Percentiles rank a stretch among this genome's conserved stretches.
These are phyloP conservation scores for Leptinotarsa juncta DNA, from an alignment of 2,888 invertebrate genomes.

Conservation along the genomic window DNA sequence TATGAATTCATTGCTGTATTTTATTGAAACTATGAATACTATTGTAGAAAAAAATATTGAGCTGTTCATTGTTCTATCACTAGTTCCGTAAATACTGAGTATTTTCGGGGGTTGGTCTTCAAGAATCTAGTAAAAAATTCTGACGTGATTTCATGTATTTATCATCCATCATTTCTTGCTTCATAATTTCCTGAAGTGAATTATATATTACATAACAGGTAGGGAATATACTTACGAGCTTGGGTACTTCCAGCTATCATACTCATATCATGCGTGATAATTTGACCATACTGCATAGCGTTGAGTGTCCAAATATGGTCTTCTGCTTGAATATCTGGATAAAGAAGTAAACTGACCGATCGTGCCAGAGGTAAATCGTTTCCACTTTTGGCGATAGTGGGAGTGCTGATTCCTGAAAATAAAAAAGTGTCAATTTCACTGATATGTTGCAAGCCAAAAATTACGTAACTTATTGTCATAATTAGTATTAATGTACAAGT, in stretches of 20 bases:
- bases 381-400: constrained; percentile 72
- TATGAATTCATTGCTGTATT: too few relatives aligned
- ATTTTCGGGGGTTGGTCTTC: accelerated
- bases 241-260: constrained; percentile 79
- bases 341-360: constrained; percentile 76
- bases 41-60: too few relatives aligned
- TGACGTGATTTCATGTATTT: too few relatives aligned
- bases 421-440: background rate
- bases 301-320: constrained; percentile 81
- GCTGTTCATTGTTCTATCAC: too few relatives aligned
- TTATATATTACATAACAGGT: background rate
- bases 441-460: background rate
- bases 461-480: too few relatives aligned
- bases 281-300: constrained; percentile 85
- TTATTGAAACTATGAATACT: too few relatives aligned
- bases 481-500: too few relatives aligned
- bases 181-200: too few relatives aligned
- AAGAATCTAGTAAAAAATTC: too few relatives aligned
- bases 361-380: constrained; percentile 77
- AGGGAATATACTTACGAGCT: constrained; percentile 72
- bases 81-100: too few relatives aligned
- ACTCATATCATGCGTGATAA: constrained; percentile 84
- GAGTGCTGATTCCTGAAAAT: constrained; percentile 72
- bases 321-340: constrained; percentile 76
- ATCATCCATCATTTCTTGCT: too few relatives aligned